A percentile compares a stretch with the other conserved stretches of the same genome.
These are phyloP conservation scores for Glaucopsyche alexis DNA, from an alignment of 2,888 invertebrate species.

Conservation along the genomic window DNA sequence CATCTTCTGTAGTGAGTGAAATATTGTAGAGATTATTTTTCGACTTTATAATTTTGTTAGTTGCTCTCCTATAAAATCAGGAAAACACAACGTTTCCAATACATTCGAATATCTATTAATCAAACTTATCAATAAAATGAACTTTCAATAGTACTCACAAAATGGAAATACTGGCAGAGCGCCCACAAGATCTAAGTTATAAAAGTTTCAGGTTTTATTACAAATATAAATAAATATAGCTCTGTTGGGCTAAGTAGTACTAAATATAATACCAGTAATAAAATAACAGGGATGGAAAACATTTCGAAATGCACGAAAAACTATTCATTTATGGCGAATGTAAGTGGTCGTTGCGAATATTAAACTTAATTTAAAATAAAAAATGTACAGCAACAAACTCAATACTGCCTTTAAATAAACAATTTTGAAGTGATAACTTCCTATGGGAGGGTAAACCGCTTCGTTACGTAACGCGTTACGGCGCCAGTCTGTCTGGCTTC, in stretches of 20 bases:
- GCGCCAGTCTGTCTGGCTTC: no score
- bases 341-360: no score
- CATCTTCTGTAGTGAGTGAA: no score
- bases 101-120: background rate
- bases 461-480: no score
- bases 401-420: no score
- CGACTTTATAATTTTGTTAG: background rate
- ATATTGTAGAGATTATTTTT: background rate
- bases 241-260: background rate
- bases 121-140: constrained; percentile 2
- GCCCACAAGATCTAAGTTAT: constrained; percentile 7
- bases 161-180: constrained; percentile 4
- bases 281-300: constrained; percentile 11
- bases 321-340: no score
- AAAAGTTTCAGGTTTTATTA: constrained; percentile 18
- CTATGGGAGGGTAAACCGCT: no score
- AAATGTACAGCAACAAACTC: no score
- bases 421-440: no score
- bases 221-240: constrained; percentile 23
- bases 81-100: background rate
- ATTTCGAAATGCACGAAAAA: background rate
- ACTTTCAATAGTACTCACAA: constrained; percentile 2
- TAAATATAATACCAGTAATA: constrained; percentile 10
- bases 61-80: background rate
- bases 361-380: no score